Evolutionary conservation across 1,140 invertebrate genomes (phyloP), one percentile per base, ranked within the genome.

Genomic region (Lineus longissimus): DNA sequence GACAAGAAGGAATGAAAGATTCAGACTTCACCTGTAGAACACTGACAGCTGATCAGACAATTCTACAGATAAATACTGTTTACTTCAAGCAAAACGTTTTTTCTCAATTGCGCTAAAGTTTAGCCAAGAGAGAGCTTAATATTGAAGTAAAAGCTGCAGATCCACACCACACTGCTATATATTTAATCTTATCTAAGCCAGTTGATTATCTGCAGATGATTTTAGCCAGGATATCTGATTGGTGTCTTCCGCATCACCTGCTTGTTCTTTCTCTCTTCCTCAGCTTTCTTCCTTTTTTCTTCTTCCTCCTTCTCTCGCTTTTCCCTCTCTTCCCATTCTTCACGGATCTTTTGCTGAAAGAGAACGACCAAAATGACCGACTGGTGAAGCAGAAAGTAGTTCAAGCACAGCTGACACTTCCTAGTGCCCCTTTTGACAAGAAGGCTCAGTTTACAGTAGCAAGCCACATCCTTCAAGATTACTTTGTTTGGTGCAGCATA

Each of bases 261-360:
- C 63, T 65, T 60, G 33, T 61, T 59, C 27, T 47, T 64, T 47
- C 25, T 51, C 31, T 59, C 57, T 31, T 22, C 58, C 31, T 60
- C 54, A 27, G 69, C 65, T 51, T 74, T 70, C 36, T 69, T 67
- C 64, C 63, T 71, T 56, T 68, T 64, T 63, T 76, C 76, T 59
- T 66, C 45, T 61, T 76, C 75, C 58, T 78, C 71, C 47, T 69
- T 71, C 62, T 78, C 76, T 65, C 68, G 70, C 45, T 65, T 70
- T 59, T 78, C 67, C 58, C 69, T 63, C 60, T 75, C 76, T 59
- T 77, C 74, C 76, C 76, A 78, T 68, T 78, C 76, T 56, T 75
- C 76, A 47, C 66, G 70, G 15, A 78, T 78, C 54, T 75, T 76
- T 73, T 60, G 72, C 74, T 77, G 66, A 30, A 68, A 68, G 40